Base-by-base conservation (phyloP, 2,113 vertebrate species). In the Columba janthina region DNA sequence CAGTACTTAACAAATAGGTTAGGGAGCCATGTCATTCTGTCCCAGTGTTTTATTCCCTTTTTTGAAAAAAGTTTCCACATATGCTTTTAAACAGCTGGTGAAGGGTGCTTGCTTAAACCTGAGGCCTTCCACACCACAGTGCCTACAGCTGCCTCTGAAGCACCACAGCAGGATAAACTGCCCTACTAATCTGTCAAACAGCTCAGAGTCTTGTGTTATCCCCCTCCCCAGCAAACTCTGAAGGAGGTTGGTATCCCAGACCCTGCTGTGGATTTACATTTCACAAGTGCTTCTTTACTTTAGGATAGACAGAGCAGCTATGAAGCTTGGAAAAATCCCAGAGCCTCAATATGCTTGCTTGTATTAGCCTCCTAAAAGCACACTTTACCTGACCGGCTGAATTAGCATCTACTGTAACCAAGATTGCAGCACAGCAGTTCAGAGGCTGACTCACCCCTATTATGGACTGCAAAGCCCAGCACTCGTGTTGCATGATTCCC, bases 321-420 rank as follows among this genome's bases (percentile, higher is more conserved):
- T 36, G 36, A 89, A 91, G 51, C 51, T 65, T 92, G 79, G 73
- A 89, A 76, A 18, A 56, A 31, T 90, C 90, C 76, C 76, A 82
- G 61, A 72, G 53, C 71, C 66, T 94, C 91, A 53, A 58, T 94
- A 77, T 77, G 71, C 78, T 85, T 76, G 61, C 75, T 95, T 2
- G 1, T 89, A 48, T 84, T 64, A 90, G 66, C 34, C 50, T 90
- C 34, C 88, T 80, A 56, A 94, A 88, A 90, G 85, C 89, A 93
- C 40, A 48, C 71, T 89, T 93, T 95, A 94, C 88, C 91, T 92
- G 93, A 92, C 90, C 54, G 92, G 69, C 82, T 94, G 82, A 94
- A 95, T 95, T 91, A 91, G 78, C 70, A 92, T 87, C 96, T 91
- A 7, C 69, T 88, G 85, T 61, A 96, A 91, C 70, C 65, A 78